These are phyloP conservation scores for Phataginus tetradactyla DNA, from an alignment of 2,797 vertebrate genomes.

Conservation along the genomic window DNA sequence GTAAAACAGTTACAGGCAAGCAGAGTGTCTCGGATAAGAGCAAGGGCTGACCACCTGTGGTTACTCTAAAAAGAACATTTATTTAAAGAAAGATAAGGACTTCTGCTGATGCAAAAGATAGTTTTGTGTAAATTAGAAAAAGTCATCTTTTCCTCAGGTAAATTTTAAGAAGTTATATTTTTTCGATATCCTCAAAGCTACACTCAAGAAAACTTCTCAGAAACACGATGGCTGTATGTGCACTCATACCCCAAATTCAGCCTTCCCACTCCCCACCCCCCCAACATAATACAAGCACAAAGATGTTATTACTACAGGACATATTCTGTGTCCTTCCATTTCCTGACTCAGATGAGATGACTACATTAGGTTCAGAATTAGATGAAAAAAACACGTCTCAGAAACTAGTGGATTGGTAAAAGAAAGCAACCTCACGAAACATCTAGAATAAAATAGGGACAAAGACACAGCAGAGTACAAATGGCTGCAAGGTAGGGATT, in stretches of 20 bases:
- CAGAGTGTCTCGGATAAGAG: neutral
- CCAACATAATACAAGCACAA: neutral
- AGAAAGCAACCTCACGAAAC: neutral
- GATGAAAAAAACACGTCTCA: neutral
- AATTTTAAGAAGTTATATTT: neutral
- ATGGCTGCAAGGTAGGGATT: neutral
- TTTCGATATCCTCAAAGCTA: neutral
- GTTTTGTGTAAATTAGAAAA: neutral
- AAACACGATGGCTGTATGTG: neutral
- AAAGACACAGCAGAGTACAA: neutral
- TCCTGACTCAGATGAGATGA: neutral
- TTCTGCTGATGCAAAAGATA: neutral
- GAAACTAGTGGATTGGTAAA: neutral
- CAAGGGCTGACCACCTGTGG: rapidly evolving
- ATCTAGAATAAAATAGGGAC: neutral
- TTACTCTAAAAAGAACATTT: neutral
- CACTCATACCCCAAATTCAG: neutral
- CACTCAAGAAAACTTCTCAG: neutral
- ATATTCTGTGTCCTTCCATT: rapidly evolving
- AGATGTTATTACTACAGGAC: too few species aligned
- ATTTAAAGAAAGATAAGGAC: neutral
- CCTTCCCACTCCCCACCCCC: neutral
- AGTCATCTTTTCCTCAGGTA: neutral
- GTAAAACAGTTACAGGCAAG: neutral
- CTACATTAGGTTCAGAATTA: neutral